A percentile compares a stretch with the other conserved stretches of the same genome.
phyloP scores from a whole-genome alignment of 2,888 invertebrate genomes.

The Eubasilissa splendida region DNA sequence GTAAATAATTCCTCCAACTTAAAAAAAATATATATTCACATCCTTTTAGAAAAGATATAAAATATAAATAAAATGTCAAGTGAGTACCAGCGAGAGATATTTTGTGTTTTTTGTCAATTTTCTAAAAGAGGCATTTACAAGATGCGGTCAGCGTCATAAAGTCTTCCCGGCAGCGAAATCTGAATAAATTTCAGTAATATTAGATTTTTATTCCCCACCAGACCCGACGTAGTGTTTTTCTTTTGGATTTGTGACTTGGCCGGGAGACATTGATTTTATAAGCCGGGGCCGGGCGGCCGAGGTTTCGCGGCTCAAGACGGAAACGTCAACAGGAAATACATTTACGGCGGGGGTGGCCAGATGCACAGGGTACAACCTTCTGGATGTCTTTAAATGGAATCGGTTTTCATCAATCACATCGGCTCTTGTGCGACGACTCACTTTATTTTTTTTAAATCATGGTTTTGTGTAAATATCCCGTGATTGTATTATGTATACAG shows the following conservation, averaged over 20 bases:
- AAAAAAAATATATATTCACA: no score
- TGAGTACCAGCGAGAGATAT: neutral
- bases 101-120: slow-evolving; percentile 17
- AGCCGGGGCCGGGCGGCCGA: neutral
- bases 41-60: no score
- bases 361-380: neutral
- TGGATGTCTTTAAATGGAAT: neutral
- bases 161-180: neutral
- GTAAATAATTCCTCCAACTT: no score
- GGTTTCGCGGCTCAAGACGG: neutral
- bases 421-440: no score
- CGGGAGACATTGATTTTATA: slow-evolving; percentile 16
- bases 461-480: no score
- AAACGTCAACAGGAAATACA: slow-evolving; percentile 22
- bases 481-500: no score
- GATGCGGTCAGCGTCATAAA: slow-evolving; percentile 32
- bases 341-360: slow-evolving; percentile 6
- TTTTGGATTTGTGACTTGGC: slow-evolving; percentile 9
- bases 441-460: no score
- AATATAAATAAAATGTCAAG: no score
- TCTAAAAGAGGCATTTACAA: slow-evolving; percentile 3
- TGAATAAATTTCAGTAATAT: slow-evolving; percentile 30
- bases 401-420: neutral
- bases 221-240: slow-evolving; percentile 18
- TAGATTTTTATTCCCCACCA: slow-evolving; percentile 25